Evolutionary conservation across 1,140 invertebrate genomes (phyloP).

Genomic region (Neodiprion lecontei): DNA sequence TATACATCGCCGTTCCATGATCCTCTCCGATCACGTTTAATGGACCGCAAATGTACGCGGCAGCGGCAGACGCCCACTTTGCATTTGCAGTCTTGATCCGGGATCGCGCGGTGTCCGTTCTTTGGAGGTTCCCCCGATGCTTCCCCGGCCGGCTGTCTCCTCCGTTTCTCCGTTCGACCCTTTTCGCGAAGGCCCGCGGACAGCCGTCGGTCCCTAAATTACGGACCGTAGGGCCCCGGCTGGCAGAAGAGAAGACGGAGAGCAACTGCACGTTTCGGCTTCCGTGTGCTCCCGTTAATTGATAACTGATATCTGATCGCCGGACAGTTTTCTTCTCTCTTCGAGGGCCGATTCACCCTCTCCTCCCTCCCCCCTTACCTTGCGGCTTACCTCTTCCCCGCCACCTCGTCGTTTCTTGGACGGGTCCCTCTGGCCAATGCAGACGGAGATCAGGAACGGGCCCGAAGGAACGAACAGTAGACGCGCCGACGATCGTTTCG

Average conservation of each 20-base stretch:
- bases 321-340: slow-evolving; percentile 30
- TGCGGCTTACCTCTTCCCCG: background rate
- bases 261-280: slow-evolving; percentile 39
- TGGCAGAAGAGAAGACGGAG: slow-evolving; percentile 29
- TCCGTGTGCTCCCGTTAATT: slow-evolving; percentile 53
- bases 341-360: background rate
- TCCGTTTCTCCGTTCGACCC: slow-evolving; percentile 18
- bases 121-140: slow-evolving; percentile 37
- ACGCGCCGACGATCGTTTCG: slow-evolving; percentile 41
- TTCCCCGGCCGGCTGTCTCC: slow-evolving; percentile 21
- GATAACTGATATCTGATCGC: slow-evolving; percentile 57
- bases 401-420: background rate
- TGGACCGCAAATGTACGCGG: slow-evolving; percentile 6
- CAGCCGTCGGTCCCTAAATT: slow-evolving; percentile 54
- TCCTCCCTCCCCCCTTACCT: slow-evolving; percentile 21
- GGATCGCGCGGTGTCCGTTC: slow-evolving; percentile 35
- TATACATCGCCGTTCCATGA: background rate
- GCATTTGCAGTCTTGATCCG: slow-evolving; percentile 54
- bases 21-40: slow-evolving; percentile 5
- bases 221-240: slow-evolving; percentile 31
- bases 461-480: slow-evolving; percentile 12
- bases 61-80: slow-evolving; percentile 40
- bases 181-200: slow-evolving; percentile 24
- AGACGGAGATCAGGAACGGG: slow-evolving; percentile 24
- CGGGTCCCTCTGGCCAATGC: slow-evolving; percentile 25